Base-by-base conservation (phyloP, 2,888 invertebrate genomes). In the Drosophila barbarae region DNA sequence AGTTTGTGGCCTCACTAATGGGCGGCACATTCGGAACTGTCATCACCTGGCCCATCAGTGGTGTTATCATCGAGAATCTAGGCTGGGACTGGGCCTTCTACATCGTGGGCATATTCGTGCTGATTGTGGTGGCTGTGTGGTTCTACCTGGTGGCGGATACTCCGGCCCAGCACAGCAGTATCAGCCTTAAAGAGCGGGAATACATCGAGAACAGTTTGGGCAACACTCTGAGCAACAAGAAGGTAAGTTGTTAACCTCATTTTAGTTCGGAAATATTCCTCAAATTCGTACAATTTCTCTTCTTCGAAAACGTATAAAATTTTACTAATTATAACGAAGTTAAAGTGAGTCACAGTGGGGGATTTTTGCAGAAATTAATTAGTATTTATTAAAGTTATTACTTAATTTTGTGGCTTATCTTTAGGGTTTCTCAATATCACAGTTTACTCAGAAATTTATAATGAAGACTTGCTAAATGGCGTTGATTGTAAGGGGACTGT, bases 31-130 rank as follows among this genome's bases (percentile, higher is more conserved):
- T 94, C 55, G 94, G 88, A 15, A 94, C 94, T 0, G 92, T 94
- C 2, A 88, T 93, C 2, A 93, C 94, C 0, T 94, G 93, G 91
- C 93, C 93, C 0, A 86, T 94, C 3, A 91, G 93, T 32, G 94
- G 94, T 4, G 87, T 91, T 0, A 90, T 94, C 0, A 92, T 94
- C 57, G 92, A 93, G 55, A 87, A 88, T 12, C 89, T 91, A 23
- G 93, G 93, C 60, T 94, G 94, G 94, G 91, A 91, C 26, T 92
- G 91, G 84, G 93, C 93, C 2, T 94, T 93, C 88, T 93, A 94
- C 79, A 89, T 93, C 3, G 91, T 93, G 1, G 92, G 92, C 0
- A 87, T 91, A 0, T 82, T 93, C 12, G 87, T 92, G 47, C 35
- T 91, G 0, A 67, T 92, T 7, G 93, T 93, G 89, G 90, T 91